Evolutionary conservation across 2,797 vertebrate species (phyloP).

Genomic region (Botia almorhae): DNA sequence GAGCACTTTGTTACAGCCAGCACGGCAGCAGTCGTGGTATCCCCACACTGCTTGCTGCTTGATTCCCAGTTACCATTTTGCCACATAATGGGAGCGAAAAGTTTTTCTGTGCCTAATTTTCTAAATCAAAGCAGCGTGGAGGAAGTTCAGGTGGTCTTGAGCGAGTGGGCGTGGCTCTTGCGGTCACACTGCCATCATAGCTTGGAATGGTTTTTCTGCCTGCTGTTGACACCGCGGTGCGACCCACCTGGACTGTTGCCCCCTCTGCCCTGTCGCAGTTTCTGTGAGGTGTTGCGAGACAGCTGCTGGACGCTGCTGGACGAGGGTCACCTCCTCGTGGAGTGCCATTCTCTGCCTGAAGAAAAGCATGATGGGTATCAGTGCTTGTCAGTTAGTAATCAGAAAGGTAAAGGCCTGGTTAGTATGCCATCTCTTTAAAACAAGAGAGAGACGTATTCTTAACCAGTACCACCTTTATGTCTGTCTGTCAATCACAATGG

Average conservation of each 20-base stretch:
- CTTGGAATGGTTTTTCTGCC: conserved; percentile 91
- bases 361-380: conserved; percentile 81
- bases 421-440: conserved; percentile 64
- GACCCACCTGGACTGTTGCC: conserved; percentile 60
- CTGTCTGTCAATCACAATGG: conserved; percentile 48
- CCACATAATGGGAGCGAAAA: conserved; percentile 71
- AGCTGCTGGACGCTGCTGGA: conserved; percentile 86
- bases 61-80: conserved; percentile 79
- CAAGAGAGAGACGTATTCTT: conserved; percentile 66
- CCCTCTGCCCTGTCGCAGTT: conserved; percentile 85
- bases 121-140: conserved; percentile 78
- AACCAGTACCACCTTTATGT: conserved; percentile 66
- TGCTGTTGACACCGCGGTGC: conserved; percentile 87
- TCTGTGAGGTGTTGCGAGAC: conserved; percentile 89
- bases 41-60: conserved; percentile 77
- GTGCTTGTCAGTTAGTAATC: conserved; percentile 92
- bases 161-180: conserved; percentile 85
- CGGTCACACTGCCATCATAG: conserved; percentile 85
- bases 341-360: conserved; percentile 86
- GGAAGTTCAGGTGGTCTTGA: conserved; percentile 76
- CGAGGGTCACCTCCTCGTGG: conserved; percentile 80
- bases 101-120: conserved; percentile 84
- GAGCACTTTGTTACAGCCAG: conserved; percentile 51
- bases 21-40: neutral
- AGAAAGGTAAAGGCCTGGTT: conserved; percentile 86